Conservation (phyloP, 2,888 invertebrate species). For the Megalurothrips usitatus region DNA sequence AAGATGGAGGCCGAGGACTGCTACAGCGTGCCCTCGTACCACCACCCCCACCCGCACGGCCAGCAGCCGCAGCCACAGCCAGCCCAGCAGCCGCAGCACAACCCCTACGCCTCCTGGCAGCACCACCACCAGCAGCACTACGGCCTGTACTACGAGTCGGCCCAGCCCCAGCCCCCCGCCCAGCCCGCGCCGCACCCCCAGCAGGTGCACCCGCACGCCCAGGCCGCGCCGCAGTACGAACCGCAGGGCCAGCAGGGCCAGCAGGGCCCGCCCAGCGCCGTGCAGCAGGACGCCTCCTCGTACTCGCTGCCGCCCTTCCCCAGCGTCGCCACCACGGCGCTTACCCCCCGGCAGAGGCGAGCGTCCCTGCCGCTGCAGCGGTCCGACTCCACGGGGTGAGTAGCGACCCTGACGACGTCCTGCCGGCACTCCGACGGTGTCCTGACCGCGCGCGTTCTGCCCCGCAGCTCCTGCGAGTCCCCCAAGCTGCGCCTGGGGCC, state of each 20-base stretch:
- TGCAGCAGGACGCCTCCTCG: conserved; percentile 59
- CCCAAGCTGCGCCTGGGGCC: conserved; percentile 57
- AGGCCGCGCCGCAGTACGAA: conserved; percentile 54
- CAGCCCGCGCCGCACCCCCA: conserved; percentile 53
- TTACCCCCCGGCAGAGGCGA: conserved; percentile 62
- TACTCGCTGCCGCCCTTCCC: conserved; percentile 69
- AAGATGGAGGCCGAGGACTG: conserved; percentile 81
- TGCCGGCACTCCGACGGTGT: background rate
- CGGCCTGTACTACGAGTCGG: conserved; percentile 54
- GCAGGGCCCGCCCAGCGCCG: conserved; percentile 51
- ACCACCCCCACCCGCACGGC: conserved; percentile 39
- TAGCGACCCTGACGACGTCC: background rate
- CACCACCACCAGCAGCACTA: conserved; percentile 45
- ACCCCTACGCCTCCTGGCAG: conserved; percentile 37
- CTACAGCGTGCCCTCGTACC: conserved; percentile 54
- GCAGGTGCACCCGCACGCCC: conserved; percentile 46
- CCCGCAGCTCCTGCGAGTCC: conserved; percentile 60
- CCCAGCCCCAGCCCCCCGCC: conserved; percentile 43
- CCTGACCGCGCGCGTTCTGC: background rate
- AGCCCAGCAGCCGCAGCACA: conserved; percentile 37
- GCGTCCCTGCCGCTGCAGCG: conserved; percentile 74
- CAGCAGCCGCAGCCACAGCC: conserved; percentile 36
- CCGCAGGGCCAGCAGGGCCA: conserved; percentile 43
- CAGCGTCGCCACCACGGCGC: conserved; percentile 60
- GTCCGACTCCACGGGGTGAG: conserved; percentile 67